Conservation (phyloP, 2,797 vertebrate genomes). For the Squalus acanthias region DNA sequence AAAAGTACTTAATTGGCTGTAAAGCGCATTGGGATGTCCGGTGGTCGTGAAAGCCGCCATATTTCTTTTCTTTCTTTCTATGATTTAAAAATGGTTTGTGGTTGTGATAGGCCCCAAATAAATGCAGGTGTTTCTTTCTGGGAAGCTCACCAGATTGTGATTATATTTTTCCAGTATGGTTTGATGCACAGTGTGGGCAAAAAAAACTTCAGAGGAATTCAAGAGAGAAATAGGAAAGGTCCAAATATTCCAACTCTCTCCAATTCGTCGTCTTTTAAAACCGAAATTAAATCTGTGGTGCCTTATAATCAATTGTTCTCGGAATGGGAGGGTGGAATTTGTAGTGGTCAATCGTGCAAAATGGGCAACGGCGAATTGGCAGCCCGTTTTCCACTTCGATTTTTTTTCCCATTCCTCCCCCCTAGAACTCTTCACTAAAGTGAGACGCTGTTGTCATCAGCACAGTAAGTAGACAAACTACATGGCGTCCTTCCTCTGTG, state of each 20-base stretch:
- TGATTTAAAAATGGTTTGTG: no score
- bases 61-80: no score
- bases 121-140: no score
- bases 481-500: no score
- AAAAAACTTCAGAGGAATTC: not conserved
- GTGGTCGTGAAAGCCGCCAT: no score
- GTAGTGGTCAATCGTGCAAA: not conserved
- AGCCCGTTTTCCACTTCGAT: not conserved
- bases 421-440: not conserved
- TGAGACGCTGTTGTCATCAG: not conserved
- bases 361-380: no score
- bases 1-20: no score
- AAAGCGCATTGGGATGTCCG: no score
- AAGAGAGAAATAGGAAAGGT: not conserved
- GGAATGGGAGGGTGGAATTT: not conserved
- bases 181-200: not conserved
- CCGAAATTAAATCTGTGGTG: not conserved
- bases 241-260: not conserved
- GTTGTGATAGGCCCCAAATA: no score
- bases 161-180: not conserved
- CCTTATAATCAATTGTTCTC: not conserved
- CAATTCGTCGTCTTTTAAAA: not conserved
- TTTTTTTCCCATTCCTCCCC: not conserved
- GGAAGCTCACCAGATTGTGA: not conserved
- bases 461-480: not conserved